Conservation (phyloP, 2,113 vertebrate genomes). For the Cyanocitta stelleri region DNA sequence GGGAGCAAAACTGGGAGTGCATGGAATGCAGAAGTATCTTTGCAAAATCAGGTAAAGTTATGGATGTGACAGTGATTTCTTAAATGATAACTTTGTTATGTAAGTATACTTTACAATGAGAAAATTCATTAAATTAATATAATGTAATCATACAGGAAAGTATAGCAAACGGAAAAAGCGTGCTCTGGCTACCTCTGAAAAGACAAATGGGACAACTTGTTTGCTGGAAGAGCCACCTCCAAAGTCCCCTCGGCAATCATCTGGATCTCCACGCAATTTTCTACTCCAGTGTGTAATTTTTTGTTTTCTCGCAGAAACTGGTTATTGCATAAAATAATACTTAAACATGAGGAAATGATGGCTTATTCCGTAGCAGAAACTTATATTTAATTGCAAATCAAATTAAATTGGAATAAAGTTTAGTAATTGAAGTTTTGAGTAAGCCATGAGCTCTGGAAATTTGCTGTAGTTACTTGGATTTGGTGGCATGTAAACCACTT, state of each 20-base stretch:
- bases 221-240: constrained; percentile 73
- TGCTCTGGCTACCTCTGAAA: constrained; percentile 55
- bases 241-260: constrained; percentile 68
- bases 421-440: background rate
- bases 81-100: background rate
- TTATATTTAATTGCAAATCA: background rate
- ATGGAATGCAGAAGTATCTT: constrained; percentile 79
- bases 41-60: constrained; percentile 79
- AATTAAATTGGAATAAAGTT: background rate
- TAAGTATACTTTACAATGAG: background rate
- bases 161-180: constrained; percentile 58
- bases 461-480: background rate
- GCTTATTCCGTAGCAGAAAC: background rate
- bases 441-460: background rate
- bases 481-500: background rate
- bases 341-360: background rate
- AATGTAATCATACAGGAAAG: constrained; percentile 52
- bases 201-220: constrained; percentile 35
- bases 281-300: constrained; percentile 68
- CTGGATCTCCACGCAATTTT: constrained; percentile 52
- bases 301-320: background rate
- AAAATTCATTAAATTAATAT: background rate
- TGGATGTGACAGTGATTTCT: background rate
- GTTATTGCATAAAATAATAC: background rate
- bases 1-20: constrained; percentile 87